These are phyloP conservation scores for Coranthus polyacanthus DNA, from an alignment of 2,797 vertebrate species.

Conservation along the genomic window DNA sequence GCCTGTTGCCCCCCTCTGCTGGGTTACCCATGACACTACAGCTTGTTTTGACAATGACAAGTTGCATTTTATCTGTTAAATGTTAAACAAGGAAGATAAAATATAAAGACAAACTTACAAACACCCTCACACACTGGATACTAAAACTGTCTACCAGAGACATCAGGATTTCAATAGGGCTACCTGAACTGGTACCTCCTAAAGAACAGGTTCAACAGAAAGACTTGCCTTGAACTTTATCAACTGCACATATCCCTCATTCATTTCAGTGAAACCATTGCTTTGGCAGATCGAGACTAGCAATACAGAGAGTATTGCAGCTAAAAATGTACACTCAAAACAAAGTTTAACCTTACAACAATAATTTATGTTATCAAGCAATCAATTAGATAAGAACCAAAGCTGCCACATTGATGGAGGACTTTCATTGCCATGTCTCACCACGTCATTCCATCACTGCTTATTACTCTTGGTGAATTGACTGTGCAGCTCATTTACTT, in stretches of 20 bases:
- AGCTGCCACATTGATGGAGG: background rate
- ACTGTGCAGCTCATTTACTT: slow-evolving; percentile 42
- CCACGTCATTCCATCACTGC: slow-evolving; percentile 37
- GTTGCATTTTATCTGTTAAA: background rate
- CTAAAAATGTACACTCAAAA: background rate
- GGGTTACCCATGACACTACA: slow-evolving; percentile 74
- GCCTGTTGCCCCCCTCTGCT: slow-evolving; percentile 82
- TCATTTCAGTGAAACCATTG: background rate
- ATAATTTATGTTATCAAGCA: background rate
- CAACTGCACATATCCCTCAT: background rate
- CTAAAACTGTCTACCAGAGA: background rate
- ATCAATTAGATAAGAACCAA: no score
- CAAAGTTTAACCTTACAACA: background rate
- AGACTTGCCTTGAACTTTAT: background rate
- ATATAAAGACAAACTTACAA: background rate
- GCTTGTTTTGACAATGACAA: slow-evolving; percentile 41
- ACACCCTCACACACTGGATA: background rate
- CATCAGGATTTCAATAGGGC: slow-evolving; percentile 1
- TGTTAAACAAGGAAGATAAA: slow-evolving; percentile 8
- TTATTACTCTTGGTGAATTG: slow-evolving; percentile 47
- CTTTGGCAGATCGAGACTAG: background rate
- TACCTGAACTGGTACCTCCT: background rate
- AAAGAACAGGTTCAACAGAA: slow-evolving; percentile 4
- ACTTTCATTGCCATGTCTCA: slow-evolving; percentile 1
- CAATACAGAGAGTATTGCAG: background rate